A percentile compares a stretch with the other conserved stretches of the same genome.
These are phyloP conservation scores for Rhea pennata DNA, from an alignment of 2,113 vertebrate genomes.

Conservation along the genomic window DNA sequence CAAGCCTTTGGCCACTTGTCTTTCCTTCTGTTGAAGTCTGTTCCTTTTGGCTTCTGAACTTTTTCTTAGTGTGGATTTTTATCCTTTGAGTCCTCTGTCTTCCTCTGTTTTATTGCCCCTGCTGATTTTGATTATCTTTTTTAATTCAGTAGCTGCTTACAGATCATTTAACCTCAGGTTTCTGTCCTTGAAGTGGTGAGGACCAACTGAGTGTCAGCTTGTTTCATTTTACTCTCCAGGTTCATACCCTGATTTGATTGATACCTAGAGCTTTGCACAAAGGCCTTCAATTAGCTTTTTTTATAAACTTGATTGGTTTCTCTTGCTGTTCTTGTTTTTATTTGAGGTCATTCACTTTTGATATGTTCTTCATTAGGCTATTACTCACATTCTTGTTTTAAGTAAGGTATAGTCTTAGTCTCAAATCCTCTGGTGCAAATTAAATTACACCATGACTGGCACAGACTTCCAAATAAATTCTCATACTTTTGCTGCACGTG, in stretches of 20 bases:
- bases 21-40: not conserved
- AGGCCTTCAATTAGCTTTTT: not conserved
- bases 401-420: not conserved
- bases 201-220: not conserved
- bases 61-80: not conserved
- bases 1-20: not conserved
- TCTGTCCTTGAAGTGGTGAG: not conserved
- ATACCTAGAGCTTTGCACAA: not conserved
- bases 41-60: not conserved
- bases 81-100: not conserved
- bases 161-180: not conserved
- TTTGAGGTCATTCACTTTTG: not conserved
- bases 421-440: not conserved
- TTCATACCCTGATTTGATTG: not conserved
- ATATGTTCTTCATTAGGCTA: not conserved
- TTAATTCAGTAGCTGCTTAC: not conserved
- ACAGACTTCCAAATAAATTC: not conserved
- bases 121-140: not conserved
- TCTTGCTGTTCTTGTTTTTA: not conserved
- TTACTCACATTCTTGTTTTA: not conserved
- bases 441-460: not conserved
- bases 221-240: not conserved
- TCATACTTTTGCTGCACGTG: rapidly evolving
- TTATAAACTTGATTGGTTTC: not conserved
- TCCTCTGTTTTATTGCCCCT: not conserved